phyloP scores from a whole-genome alignment of 2,113 vertebrate genomes.

The Dryoscopus gambensis region DNA sequence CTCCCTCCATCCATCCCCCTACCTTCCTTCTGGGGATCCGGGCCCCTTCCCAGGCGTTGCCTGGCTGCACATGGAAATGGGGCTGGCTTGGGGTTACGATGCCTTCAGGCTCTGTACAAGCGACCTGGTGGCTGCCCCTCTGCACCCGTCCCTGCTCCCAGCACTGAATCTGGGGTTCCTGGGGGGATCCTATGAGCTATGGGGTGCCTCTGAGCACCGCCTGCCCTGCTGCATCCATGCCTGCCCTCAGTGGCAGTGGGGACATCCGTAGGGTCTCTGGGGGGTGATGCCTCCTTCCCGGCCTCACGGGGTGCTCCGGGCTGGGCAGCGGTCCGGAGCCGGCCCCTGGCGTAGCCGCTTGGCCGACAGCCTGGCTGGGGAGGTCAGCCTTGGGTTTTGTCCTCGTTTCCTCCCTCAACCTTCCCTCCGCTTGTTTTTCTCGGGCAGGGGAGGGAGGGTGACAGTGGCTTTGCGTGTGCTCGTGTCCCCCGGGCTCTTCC shows the following conservation, averaged over 20 bases:
- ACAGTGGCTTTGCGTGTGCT: not conserved
- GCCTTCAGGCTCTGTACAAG: not conserved
- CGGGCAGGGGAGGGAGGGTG: not conserved
- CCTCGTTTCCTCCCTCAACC: slow-evolving; percentile 22
- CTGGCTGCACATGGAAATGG: fast-evolving
- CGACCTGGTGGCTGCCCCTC: fast-evolving
- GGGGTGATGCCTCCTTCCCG: not conserved
- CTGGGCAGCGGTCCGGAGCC: not conserved
- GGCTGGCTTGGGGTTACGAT: fast-evolving
- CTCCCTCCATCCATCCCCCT: not conserved
- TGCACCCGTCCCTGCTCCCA: not conserved
- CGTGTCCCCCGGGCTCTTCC: not conserved
- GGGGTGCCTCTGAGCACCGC: fast-evolving
- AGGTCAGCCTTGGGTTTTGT: slow-evolving; percentile 43
- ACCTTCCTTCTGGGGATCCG: not conserved
- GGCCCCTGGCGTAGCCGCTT: not conserved
- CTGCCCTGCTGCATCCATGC: not conserved
- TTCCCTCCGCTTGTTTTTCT: not conserved
- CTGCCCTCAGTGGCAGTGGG: not conserved
- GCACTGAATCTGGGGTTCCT: not conserved
- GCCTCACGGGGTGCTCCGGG: fast-evolving
- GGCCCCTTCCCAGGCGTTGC: fast-evolving
- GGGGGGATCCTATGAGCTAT: fast-evolving
- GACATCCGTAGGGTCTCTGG: fast-evolving
- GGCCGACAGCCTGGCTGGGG: slow-evolving; percentile 12